Evolutionary conservation across 2,113 vertebrate species (phyloP), one percentile per base, ranked within the genome.

Genomic region (Etheostoma cragini): DNA sequence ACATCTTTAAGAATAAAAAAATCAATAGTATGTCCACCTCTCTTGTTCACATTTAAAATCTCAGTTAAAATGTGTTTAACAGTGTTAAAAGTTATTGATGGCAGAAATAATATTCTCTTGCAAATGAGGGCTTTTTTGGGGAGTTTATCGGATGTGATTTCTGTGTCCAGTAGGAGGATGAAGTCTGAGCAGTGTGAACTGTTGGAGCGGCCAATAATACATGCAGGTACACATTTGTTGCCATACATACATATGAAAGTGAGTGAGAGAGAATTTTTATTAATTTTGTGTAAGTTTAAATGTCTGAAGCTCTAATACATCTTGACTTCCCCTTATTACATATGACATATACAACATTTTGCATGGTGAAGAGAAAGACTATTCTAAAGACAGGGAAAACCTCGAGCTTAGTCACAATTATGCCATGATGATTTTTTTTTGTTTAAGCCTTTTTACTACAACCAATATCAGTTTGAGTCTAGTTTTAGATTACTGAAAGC

Each of bases 171-270:
- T 10, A 66, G 42, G 63, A 83, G 47, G 72, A 66, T 69, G 47
- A 49, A 57, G 70, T 66, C 30, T 85, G 73, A 70, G 78, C 81
- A 46, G 19, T 76, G 70, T 77, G 65, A 80, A 65, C 56, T 63
- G 53, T 64, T 70, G 14, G 52, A 83, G 46, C 80, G 88, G 83
- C 88, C 83, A 82, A 89, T 82, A 85, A 80, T 75, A 83, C 85
- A 87, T 66, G 52, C 22, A 53, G 66, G 63, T 74, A 85, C 81
- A 84, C 45, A 11, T 80, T 72, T 83, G 84, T 76, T 71, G 53
- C 61, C 74, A 80, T 76, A 86, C 78, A 77, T 75, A 87, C 72
- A 75, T 38, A 49, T 45, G 38, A 61, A 11, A 47, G 14, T 24
- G 35, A 71, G n/a, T 45, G 33, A 38, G 26, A 19, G 4, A 12